Conservation (phyloP, 2,797 vertebrate genomes). For the Poliocrania exsul region DNA sequence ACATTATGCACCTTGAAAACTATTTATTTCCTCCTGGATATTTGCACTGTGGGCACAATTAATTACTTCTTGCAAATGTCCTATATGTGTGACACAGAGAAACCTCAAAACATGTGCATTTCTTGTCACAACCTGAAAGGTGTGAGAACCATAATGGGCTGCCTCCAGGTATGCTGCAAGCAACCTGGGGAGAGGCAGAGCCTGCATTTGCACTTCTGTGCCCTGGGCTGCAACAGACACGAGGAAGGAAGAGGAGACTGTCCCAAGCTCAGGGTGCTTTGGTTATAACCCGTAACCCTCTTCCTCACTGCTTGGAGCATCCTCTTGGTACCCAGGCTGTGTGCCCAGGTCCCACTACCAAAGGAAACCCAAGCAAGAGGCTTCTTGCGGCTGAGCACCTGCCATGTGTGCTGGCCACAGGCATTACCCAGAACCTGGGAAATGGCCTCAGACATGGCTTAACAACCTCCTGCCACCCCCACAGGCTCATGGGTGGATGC, state of each 20-base stretch:
- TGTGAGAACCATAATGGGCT: not conserved
- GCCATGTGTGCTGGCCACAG: accelerated
- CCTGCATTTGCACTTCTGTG: accelerated
- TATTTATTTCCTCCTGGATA: slow-evolving; percentile 33
- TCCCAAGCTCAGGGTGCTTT: accelerated
- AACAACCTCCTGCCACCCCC: not conserved
- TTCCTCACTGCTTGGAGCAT: accelerated
- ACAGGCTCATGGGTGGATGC: accelerated
- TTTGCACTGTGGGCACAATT: not conserved
- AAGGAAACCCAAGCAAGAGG: not conserved
- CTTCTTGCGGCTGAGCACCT: not conserved
- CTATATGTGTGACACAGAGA: not conserved
- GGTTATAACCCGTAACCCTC: accelerated
- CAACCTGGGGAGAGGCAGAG: not conserved
- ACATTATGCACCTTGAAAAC: not conserved
- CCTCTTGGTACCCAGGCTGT: accelerated
- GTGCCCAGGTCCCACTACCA: accelerated
- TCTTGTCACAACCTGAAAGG: not conserved
- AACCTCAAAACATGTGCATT: not conserved
- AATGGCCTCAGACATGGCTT: not conserved
- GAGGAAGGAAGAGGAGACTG: accelerated
- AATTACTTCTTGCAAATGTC: not conserved
- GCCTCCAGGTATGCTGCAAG: accelerated
- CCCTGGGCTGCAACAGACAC: accelerated
- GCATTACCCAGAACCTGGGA: accelerated